Evolutionary conservation across 2,888 invertebrate species (phyloP), one percentile per base, ranked within the genome.

Genomic region (Trimorus sp.): DNA sequence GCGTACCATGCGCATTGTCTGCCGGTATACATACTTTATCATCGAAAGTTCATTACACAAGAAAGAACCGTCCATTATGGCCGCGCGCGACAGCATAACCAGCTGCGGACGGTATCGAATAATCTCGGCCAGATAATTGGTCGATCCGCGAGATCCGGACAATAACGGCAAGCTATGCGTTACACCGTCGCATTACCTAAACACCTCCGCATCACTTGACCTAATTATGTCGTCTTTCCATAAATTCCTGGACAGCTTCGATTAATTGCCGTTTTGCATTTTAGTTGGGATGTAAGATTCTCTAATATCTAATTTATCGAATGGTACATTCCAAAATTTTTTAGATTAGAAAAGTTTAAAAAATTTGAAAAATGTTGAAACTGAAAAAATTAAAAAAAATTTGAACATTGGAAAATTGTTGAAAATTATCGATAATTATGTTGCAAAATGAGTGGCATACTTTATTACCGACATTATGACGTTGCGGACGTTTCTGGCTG

Each of bases 31-130:
- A 58, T 60, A 65, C 60, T 69, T 82, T 75, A 65, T 79, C 65
- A 69, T 63, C 53, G 65, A 82, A 82, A 77, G 77, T 82, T 69
- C 74, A 78, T 82, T 82, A 74, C 65, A 65, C 45, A 63, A 63
- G 56, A 65, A 65, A 58, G 65, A 73, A 73, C 36, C 62, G 54
- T 71, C 36, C 62, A 62, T 71, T 71, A 71, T 71, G 9, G 1
- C 49, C 14, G 36, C 49, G 14, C 7, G 40, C 54, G 51, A 40
- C 59, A 65, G 59, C 62, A 42, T 58, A 63, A 58, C 69, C 68
- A 69, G 69, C 74, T 71, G 68, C 54, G 68, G 58, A 74, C 51
- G 60, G 51, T 48, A 62, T 73, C 68, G 73, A 66, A 73, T 79
- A 65, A 79, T 78, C 73, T 69, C 73, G 60, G 51, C 40, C 40